Percentiles rank a stretch among this genome's conserved stretches.
phyloP scores from a whole-genome alignment of 2,113 vertebrate genomes.

The Semnornis frantzii region DNA sequence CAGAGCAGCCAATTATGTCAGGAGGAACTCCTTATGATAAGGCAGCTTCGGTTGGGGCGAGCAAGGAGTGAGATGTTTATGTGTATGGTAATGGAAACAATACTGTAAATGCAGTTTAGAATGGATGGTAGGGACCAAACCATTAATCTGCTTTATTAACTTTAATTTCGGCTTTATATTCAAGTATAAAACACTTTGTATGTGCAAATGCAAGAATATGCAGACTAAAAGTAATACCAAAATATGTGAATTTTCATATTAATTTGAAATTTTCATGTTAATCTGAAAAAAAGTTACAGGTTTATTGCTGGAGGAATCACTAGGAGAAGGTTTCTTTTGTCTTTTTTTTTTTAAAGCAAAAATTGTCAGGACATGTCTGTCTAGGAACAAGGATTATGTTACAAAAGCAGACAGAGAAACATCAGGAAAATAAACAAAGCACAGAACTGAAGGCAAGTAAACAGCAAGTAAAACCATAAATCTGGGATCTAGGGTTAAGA shows the following conservation, averaged over 20 bases:
- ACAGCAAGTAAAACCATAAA: slow-evolving; percentile 5
- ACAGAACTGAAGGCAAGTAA: not conserved
- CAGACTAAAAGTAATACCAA: not conserved
- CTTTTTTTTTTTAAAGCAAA: not conserved
- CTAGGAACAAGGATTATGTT: not conserved
- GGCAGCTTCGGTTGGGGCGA: not conserved
- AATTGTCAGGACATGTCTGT: not conserved
- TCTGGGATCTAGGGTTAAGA: not conserved
- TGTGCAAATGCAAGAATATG: not conserved
- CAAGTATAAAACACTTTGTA: not conserved
- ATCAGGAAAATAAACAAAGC: not conserved
- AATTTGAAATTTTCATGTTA: not conserved
- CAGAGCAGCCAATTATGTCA: not conserved
- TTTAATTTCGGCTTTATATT: slow-evolving; percentile 11
- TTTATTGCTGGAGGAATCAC: not conserved
- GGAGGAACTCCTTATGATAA: not conserved
- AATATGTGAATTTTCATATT: not conserved
- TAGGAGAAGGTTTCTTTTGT: not conserved
- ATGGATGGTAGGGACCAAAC: not conserved
- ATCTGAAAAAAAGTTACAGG: not conserved
- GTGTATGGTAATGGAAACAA: not conserved
- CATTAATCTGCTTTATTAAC: slow-evolving; percentile 11
- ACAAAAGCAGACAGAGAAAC: not conserved
- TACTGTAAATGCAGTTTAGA: not conserved
- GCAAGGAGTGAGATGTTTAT: not conserved